Base-by-base conservation (phyloP, 2,113 vertebrate genomes). In the Setophaga petechia region DNA sequence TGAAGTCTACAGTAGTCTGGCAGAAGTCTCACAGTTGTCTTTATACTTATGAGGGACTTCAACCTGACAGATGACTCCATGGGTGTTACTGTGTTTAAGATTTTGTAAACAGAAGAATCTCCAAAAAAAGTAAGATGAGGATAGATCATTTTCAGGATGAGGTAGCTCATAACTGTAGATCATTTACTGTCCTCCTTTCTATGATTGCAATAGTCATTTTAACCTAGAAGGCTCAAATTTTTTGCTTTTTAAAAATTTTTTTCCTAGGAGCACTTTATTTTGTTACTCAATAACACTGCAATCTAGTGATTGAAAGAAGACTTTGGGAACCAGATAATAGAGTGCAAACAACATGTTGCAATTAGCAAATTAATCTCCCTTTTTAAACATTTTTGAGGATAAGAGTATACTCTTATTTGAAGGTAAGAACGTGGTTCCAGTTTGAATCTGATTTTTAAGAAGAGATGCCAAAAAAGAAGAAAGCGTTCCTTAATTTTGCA, bases 71-170 rank as follows among this genome's bases (percentile, higher is more conserved):
- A 35, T 57, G 9, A 12, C 31, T 58, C 41, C 4, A 2, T 33
- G 5, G 9, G 8, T 61, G 47, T 31, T 66, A 47, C 14, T 41
- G 22, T 41, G n/a, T 35, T 72, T 65, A 61, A 41, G 33, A 46
- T 6, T 68, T 65, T 0, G 1, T n/a, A 15, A 57, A 41, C 4
- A n/a, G 12, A 85, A 58, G 35, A 35, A 58, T 24, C 15, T 41
- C 12, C 12, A 35, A 49, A 5, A 55, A 39, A 66, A 66, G 10
- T 41, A 47, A n/a, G 27, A 12, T 47, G 12, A 55, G 4, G 12
- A 12, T 12, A 66, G 30, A 24, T 12, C 0, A 20, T 58, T 75
- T 49, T 75, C 35, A 58, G 20, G 52, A 58, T n/a, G 61, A 41
- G 16, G 12, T 13, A n/a, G 10, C 15, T 24, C 30, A 20, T n/a